These are phyloP conservation scores for Oophaga sylvatica DNA, from an alignment of 2,797 vertebrate genomes.

Conservation along the genomic window DNA sequence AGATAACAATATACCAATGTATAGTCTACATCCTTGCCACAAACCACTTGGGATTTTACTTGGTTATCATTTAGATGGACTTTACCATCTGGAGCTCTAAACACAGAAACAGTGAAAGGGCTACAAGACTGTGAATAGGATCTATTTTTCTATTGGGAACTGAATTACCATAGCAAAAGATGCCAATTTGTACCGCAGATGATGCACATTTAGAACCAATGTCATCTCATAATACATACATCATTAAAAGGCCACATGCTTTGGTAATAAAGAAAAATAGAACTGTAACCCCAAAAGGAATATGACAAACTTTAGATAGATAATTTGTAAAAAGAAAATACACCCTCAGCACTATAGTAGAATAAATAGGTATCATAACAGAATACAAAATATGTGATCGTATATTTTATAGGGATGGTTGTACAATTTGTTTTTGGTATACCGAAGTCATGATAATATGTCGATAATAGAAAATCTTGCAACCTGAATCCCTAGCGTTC, in stretches of 20 bases:
- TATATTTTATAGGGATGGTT: too few species aligned
- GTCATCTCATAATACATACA: neutral
- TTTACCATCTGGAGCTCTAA: slow-evolving; percentile 36
- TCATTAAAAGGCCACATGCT: neutral
- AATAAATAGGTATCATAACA: too few species aligned
- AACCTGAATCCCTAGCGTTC: too few species aligned
- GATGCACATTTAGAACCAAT: neutral
- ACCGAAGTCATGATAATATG: too few species aligned
- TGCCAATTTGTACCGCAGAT: neutral
- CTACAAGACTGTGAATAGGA: slow-evolving; percentile 21
- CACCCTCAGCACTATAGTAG: too few species aligned
- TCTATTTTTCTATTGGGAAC: slow-evolving; percentile 14
- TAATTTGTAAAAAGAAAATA: too few species aligned
- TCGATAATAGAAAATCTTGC: too few species aligned
- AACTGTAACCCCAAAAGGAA: too few species aligned
- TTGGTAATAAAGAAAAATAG: neutral
- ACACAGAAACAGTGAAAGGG: neutral
- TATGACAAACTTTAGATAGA: too few species aligned
- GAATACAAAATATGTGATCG: too few species aligned
- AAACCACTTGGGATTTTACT: slow-evolving; percentile 24
- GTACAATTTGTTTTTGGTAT: too few species aligned
- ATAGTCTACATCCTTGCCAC: neutral
- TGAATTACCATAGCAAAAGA: slow-evolving; percentile 34
- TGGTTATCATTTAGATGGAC: slow-evolving; percentile 28
- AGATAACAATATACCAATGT: slow-evolving; percentile 3